phyloP scores from a whole-genome alignment of 1,140 invertebrate genomes.

The Trichoplusia ni region DNA sequence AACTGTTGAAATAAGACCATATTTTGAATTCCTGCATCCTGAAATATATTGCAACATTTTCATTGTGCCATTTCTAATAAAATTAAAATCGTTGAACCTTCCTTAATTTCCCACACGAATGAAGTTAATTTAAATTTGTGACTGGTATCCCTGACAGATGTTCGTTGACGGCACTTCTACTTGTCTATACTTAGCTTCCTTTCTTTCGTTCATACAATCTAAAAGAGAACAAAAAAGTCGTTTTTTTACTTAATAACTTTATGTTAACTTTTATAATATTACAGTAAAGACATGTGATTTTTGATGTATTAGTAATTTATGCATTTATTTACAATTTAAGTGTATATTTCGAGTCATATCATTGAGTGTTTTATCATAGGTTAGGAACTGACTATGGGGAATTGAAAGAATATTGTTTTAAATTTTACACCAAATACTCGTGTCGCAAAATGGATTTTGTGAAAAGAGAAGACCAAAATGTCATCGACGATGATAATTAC shows the following conservation, averaged over 20 bases:
- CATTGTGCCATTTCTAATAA: too few relatives aligned
- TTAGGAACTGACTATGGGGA: constrained; percentile 57
- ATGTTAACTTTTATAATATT: constrained; percentile 49
- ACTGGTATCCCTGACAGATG: constrained; percentile 47
- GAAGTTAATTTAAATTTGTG: not conserved
- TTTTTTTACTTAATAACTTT: constrained; percentile 50
- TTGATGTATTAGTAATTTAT: constrained; percentile 37
- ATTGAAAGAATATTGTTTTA: constrained; percentile 30
- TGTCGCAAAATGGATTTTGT: constrained; percentile 69
- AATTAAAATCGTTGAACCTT: not conserved
- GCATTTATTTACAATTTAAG: constrained; percentile 44
- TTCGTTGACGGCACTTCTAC: constrained; percentile 47
- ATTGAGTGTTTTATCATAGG: constrained; percentile 52
- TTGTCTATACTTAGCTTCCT: constrained; percentile 70
- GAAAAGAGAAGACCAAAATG: constrained; percentile 69
- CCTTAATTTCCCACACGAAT: not conserved
- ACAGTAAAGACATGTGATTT: constrained; percentile 61
- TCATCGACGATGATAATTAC: constrained; percentile 65
- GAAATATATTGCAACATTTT: too few relatives aligned
- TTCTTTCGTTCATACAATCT: constrained; percentile 62
- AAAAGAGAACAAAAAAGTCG: constrained; percentile 48
- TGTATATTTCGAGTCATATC: constrained; percentile 50
- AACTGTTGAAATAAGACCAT: too few relatives aligned
- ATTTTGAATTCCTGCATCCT: too few relatives aligned
- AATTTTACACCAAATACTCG: constrained; percentile 30